Base-by-base conservation (phyloP, 2,888 invertebrate genomes). In the Coremacera marginata region DNA sequence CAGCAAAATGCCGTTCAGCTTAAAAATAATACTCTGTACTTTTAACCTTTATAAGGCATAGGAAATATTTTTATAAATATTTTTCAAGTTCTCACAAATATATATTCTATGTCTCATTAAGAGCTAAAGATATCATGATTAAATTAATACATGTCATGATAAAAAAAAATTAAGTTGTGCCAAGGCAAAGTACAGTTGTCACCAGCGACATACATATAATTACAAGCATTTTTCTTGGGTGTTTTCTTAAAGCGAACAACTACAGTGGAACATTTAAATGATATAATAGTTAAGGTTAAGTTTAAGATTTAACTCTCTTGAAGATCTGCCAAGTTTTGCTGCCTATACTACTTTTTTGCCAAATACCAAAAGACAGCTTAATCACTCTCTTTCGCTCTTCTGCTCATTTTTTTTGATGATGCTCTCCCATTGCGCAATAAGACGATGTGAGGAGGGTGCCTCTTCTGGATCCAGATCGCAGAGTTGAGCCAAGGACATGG, bases 371-470 rank as follows among this genome's bases (percentile, higher is more conserved):
- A 34, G 25, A 16, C 49, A 1, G 37, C 16, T 34, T 16, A 37
- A 57, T 73, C 62, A 70, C 65, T 74, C 63, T 31, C 67, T 37
- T 25, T 74, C 62, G 62, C 31, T 80, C 70, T 80, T 81, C 80
- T 67, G 87, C 22, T 70, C 85, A 76, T 88, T 87, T 81, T 92
- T 91, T 83, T 93, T 93, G 82, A 95, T 95, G 82, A 95, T 91
- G 79, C 92, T 94, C 89, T 95, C 95, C 94, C 95, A 95, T 88
- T 94, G 93, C 82, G 94, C 94, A 84, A 95, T 95, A 80, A 95
- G 91, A 63, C 92, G 90, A 79, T 92, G 92, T 62, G 94, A 93
- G 84, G 93, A 94, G 16, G 94, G 94, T 70, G 93, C 92, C 84
- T 93, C 93, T 31, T 92, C 92, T 37, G 93, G 93, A 67, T 90